Evolutionary conservation across 2,888 invertebrate species (phyloP), one percentile per base, ranked within the genome.

Genomic region (Acronicta psi): DNA sequence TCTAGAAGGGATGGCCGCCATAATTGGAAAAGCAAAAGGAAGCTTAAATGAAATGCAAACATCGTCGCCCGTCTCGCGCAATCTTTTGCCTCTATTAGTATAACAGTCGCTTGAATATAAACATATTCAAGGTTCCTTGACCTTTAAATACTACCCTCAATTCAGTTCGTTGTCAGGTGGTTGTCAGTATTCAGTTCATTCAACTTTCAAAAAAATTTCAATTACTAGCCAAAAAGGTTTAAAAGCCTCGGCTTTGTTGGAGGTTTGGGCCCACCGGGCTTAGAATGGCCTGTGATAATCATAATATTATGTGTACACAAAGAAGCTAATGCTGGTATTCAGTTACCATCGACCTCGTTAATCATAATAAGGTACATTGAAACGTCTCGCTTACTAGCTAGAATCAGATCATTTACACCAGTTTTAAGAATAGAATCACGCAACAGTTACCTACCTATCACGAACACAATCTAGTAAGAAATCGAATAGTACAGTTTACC

Each of bases 151-250:
- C 17, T 65, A 53, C 17, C 60, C 65, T 37, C 36, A 57, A 62
- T 56, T 54, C 47, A 53, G 41, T 55, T 50, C 40, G 49, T 14
- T 31, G 45, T 10, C 23, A 55, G 53, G 17, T n/a, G n/a, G n/a
- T n/a, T n/a, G n/a, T n/a, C n/a, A n/a, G n/a, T n/a, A n/a, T 59
- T 23, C n/a, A 61, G 59, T 45, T 54, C 52, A 46, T 73, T 62
- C 52, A 73, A 54, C 37, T 55, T 59, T 41, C 25, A 53, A 41
- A 49, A 53, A 56, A 69, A 63, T 75, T 53, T 62, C 58, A 37
- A 23, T 42, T 40, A 47, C 8, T 47, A 44, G 40, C 18, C n/a
- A 47, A n/a, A 31, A 43, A 42, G 46, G 73, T 73, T 75, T 69
- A 73, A 59, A 65, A 59, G 10, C 53, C 53, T 56, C 23, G 20